Evolutionary conservation across 2,888 invertebrate species (phyloP).

Genomic region (Orgyia antiqua): DNA sequence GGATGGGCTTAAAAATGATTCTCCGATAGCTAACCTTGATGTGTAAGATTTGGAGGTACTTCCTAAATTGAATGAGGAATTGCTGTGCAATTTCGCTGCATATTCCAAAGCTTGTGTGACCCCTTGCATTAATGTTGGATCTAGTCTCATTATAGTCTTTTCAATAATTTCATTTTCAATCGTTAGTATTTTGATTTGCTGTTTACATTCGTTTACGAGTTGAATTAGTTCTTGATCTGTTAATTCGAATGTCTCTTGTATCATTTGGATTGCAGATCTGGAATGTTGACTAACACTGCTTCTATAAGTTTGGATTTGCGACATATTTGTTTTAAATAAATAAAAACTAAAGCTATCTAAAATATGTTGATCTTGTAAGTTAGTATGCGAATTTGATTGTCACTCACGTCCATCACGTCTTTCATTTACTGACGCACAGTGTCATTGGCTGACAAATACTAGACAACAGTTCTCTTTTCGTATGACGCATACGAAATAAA

Average conservation of each 20-base stretch:
- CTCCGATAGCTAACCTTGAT: conserved; percentile 40
- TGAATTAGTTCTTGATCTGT: conserved; percentile 52
- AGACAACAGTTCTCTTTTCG: no score
- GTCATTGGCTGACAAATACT: no score
- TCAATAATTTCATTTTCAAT: conserved; percentile 77
- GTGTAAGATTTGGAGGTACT: conserved; percentile 48
- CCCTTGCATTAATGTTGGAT: conserved; percentile 64
- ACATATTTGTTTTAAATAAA: conserved; percentile 11
- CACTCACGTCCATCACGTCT: no score
- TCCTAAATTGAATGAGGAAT: conserved; percentile 31
- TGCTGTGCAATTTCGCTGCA: conserved; percentile 46
- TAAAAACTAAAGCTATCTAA: conserved; percentile 7
- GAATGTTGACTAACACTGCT: conserved; percentile 53
- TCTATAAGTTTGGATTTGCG: conserved; percentile 19
- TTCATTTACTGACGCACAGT: no score
- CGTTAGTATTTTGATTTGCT: conserved; percentile 42
- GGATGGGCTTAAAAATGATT: conserved; percentile 43
- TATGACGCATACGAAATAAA: no score
- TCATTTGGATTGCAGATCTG: conserved; percentile 40
- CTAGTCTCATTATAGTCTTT: conserved; percentile 57
- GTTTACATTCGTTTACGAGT: conserved; percentile 48
- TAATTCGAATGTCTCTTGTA: conserved; percentile 44
- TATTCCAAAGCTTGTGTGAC: conserved; percentile 63
- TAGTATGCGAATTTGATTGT: no score
- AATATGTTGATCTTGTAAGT: background rate